A percentile compares a stretch with the other conserved stretches of the same genome.
phyloP scores from a whole-genome alignment of 2,113 vertebrate genomes.

The Physeter macrocephalus region DNA sequence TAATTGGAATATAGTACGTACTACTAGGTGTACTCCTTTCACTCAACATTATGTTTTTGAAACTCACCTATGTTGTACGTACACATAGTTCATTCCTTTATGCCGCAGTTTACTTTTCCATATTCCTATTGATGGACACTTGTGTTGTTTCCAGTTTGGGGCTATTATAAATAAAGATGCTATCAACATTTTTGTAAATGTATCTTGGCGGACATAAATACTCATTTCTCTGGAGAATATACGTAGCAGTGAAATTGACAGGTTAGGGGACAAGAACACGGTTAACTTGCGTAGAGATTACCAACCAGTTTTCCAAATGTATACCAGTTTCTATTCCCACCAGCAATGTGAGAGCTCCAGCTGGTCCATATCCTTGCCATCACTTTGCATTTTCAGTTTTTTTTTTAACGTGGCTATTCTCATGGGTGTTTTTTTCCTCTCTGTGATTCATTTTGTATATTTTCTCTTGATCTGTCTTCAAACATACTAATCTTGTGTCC shows the following conservation, averaged over 20 bases:
- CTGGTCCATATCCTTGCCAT: rapidly evolving
- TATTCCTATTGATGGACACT: rapidly evolving
- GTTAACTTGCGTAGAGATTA: no score
- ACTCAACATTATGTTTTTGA: background rate
- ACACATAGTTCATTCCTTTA: background rate
- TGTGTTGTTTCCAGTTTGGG: background rate
- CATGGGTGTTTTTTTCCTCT: background rate
- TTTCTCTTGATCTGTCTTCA: background rate
- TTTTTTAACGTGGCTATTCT: background rate
- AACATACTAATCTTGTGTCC: background rate
- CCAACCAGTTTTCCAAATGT: background rate
- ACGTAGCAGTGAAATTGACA: background rate
- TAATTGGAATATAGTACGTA: rapidly evolving
- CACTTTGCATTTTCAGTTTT: no score
- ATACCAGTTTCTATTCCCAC: background rate
- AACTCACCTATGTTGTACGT: rapidly evolving
- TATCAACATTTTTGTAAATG: background rate
- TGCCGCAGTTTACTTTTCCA: background rate
- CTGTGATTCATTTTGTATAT: background rate
- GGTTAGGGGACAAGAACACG: background rate
- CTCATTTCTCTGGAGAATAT: background rate
- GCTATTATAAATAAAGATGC: background rate
- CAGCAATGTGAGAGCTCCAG: background rate
- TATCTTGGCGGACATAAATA: background rate
- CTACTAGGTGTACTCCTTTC: rapidly evolving